These are phyloP conservation scores for Proctacanthus coquilletti DNA, from an alignment of 1,140 invertebrate genomes.

Conservation along the genomic window DNA sequence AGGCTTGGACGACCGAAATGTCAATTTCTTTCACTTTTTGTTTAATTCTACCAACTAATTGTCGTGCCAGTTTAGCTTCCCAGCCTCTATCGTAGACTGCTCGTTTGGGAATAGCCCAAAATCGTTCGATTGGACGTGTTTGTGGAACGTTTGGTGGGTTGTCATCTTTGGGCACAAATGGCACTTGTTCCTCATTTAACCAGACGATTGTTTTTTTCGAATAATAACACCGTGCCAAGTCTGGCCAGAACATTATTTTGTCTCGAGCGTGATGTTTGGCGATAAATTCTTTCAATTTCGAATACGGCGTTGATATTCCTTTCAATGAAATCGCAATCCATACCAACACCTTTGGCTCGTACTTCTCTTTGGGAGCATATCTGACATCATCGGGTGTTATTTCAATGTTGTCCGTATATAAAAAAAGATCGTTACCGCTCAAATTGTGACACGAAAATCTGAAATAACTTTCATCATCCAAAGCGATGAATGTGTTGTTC, in stretches of 20 bases:
- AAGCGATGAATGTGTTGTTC: too few species aligned
- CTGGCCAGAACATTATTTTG: not conserved
- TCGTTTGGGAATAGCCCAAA: not conserved
- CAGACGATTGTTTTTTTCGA: not conserved
- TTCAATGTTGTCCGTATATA: too few species aligned
- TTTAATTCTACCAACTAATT: conserved; percentile 2
- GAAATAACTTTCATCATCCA: too few species aligned
- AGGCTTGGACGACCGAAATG: not conserved
- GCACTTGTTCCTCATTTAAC: not conserved
- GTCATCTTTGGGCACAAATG: not conserved
- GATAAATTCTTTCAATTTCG: too few species aligned
- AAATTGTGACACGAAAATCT: too few species aligned
- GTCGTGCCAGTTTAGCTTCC: conserved; percentile 1
- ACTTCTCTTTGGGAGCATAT: too few species aligned
- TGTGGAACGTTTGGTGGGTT: conserved; percentile 4
- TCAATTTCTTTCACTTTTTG: conserved; percentile 5
- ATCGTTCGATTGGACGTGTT: conserved; percentile 4
- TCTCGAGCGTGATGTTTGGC: too few species aligned
- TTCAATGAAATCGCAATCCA: too few species aligned
- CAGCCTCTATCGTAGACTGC: conserved; percentile 1
- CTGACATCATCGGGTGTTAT: too few species aligned
- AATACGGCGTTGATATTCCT: too few species aligned
- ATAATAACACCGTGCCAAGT: not conserved
- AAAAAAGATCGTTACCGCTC: too few species aligned
- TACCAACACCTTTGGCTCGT: too few species aligned